Percentiles rank a stretch among this genome's conserved stretches.
Evolutionary conservation across 2,113 vertebrate genomes (phyloP).

Genomic region (Phaetusa simplex): DNA sequence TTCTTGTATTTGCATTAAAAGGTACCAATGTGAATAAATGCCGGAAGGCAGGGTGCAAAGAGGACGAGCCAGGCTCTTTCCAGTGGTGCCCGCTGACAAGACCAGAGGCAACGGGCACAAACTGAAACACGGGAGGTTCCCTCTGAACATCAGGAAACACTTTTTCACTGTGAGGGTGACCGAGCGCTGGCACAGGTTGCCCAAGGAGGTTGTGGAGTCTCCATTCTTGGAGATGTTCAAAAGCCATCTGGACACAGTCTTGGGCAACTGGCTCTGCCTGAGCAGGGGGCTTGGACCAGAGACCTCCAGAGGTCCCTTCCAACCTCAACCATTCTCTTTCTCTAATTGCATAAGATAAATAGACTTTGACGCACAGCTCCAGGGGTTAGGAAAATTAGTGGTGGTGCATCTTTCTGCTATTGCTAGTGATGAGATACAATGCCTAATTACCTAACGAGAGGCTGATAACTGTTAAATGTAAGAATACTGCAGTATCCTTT

Average conservation of each 20-base stretch:
- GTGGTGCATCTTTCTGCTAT: neutral
- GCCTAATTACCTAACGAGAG: neutral
- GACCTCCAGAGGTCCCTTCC: neutral
- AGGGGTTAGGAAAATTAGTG: neutral
- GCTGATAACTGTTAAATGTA: neutral
- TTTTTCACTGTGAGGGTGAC: neutral
- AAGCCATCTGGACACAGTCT: neutral
- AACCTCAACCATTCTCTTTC: neutral
- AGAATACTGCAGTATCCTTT: neutral
- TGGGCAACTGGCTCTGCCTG: neutral
- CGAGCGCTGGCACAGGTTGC: neutral
- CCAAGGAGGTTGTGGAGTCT: neutral
- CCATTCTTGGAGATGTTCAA: neutral
- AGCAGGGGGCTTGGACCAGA: neutral
- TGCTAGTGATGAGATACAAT: neutral
- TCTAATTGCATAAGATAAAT: neutral
- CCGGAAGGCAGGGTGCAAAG: neutral
- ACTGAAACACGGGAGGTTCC: neutral
- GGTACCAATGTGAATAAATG: neutral
- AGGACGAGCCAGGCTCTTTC: neutral
- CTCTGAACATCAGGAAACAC: neutral
- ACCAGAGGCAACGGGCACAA: neutral
- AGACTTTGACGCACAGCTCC: neutral
- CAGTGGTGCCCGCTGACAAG: neutral
- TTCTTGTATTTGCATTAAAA: neutral